A percentile compares a stretch with the other conserved stretches of the same genome.
phyloP scores from a whole-genome alignment of 2,113 vertebrate species.

The Stictonetta naevosa region DNA sequence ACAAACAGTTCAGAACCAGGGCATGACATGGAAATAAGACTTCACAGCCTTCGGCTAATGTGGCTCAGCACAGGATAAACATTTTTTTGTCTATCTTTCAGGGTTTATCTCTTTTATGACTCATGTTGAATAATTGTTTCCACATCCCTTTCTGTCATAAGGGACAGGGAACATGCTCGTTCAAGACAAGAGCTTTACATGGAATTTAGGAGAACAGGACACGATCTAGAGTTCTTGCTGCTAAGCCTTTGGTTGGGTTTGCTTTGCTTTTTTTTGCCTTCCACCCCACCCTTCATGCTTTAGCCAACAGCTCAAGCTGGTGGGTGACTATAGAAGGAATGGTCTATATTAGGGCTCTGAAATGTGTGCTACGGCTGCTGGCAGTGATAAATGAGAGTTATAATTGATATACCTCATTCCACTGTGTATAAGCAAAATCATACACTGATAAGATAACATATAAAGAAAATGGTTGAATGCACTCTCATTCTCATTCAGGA shows the following conservation, averaged over 20 bases:
- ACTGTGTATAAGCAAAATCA: conserved; percentile 44
- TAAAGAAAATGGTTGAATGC: conserved; percentile 31
- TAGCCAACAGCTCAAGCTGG: not conserved
- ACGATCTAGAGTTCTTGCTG: not conserved
- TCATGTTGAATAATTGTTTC: conserved; percentile 70
- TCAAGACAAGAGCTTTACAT: conserved; percentile 59
- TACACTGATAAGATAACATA: conserved; percentile 36
- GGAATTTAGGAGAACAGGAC: conserved; percentile 47
- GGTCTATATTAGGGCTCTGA: not conserved
- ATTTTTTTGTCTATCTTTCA: conserved; percentile 70
- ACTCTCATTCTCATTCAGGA: conserved; percentile 18
- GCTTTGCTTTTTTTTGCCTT: not conserved
- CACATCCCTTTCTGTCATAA: conserved; percentile 65
- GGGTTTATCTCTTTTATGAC: conserved; percentile 69
- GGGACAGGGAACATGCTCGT: conserved; percentile 58
- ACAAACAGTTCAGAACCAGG: conserved; percentile 66
- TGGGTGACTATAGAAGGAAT: not conserved
- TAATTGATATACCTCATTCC: conserved; percentile 40
- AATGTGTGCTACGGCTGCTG: not conserved
- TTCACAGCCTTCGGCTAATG: conserved; percentile 56
- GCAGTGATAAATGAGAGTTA: conserved; percentile 28
- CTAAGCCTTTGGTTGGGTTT: not conserved
- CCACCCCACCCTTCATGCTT: not conserved
- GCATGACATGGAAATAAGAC: conserved; percentile 68
- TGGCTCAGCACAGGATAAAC: conserved; percentile 64